Base-by-base conservation (phyloP, 2,888 invertebrate genomes). In the Chelonus formosanus region DNA sequence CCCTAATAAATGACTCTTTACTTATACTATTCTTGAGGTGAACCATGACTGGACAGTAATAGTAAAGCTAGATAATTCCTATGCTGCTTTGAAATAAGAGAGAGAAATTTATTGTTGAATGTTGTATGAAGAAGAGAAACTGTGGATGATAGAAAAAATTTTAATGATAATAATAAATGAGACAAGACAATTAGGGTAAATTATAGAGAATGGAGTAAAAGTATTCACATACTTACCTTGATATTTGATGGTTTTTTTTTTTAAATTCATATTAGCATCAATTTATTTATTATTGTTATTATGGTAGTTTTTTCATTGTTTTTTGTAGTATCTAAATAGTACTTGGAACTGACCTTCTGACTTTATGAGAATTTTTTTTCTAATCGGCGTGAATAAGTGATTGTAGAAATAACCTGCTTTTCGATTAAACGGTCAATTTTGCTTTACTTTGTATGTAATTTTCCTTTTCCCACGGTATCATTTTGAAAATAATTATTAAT, bases 1-100 rank as follows among this genome's bases (percentile, higher is more conserved):
- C 34, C 52, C 32, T 52, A 34, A 52, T 34, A 52, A 52, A 52
- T 52, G 52, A 20, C 34, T 52, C 31, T 52, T 52, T 52, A 52
- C 52, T 52, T 52, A 52, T 52, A 40, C 40, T 40, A 8, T 32
- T 34, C 8, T 4, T 52, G 34, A 32, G 31, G 52, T 52, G 8
- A 7, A 8, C 52, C 52, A 8, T 40, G 6, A 40, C 32, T 52
- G 4, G 32, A 20, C 52, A 7, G 31, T 52, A 20, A 4, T 31
- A 4, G 31, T 48, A 5, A n/a, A 48, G n/a, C 31, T 8, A 32
- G 34, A 8, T 32, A 20, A 20, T 48, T 6, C 31, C 6, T 31
- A 7, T 32, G 52, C 32, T 20, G 20, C 32, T 52, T 52, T 32
- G 4, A 32, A 32, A 31, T 31, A 5, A 3, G 31, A 48, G 48